phyloP scores from a whole-genome alignment of 2,888 invertebrate genomes.

The Aporophyla nigra region DNA sequence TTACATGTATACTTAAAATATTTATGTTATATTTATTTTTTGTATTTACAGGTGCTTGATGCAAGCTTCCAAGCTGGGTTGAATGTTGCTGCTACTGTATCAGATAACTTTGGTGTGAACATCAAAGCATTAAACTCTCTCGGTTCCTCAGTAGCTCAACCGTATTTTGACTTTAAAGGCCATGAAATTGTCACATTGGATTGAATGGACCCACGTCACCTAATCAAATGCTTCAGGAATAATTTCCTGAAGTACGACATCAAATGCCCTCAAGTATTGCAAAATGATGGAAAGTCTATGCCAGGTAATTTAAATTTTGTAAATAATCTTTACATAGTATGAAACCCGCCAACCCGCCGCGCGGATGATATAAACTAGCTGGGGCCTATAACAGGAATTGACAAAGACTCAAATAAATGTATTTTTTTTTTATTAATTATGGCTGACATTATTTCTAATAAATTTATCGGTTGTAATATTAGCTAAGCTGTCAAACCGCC shows the following conservation, averaged over 20 bases:
- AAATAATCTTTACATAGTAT: too few species aligned
- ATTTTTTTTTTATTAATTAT: background rate
- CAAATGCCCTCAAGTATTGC: constrained; percentile 5
- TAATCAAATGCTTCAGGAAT: constrained; percentile 8
- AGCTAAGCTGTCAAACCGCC: too few species aligned
- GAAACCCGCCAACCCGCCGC: too few species aligned
- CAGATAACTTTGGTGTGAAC: constrained; percentile 11
- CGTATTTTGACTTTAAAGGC: constrained; percentile 9
- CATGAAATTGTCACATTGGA: constrained; percentile 10
- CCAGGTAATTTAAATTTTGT: too few species aligned
- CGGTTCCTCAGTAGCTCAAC: constrained; percentile 1
- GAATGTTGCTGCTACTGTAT: constrained; percentile 5
- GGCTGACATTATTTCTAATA: background rate
- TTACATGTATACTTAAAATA: too few species aligned
- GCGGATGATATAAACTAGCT: too few species aligned
- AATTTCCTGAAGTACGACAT: constrained; percentile 4
- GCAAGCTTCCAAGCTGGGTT: constrained; percentile 10
- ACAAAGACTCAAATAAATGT: background rate
- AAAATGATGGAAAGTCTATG: too few species aligned
- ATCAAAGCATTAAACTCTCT: constrained; percentile 3
- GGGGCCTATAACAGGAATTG: background rate
- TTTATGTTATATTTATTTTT: background rate
- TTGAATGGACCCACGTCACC: constrained; percentile 3
- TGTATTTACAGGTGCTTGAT: constrained; percentile 2
- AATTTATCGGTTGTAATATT: background rate